Percentiles rank a stretch among this genome's conserved stretches.
Evolutionary conservation across 2,113 vertebrate genomes (phyloP).

Genomic region (Panurus biarmicus): DNA sequence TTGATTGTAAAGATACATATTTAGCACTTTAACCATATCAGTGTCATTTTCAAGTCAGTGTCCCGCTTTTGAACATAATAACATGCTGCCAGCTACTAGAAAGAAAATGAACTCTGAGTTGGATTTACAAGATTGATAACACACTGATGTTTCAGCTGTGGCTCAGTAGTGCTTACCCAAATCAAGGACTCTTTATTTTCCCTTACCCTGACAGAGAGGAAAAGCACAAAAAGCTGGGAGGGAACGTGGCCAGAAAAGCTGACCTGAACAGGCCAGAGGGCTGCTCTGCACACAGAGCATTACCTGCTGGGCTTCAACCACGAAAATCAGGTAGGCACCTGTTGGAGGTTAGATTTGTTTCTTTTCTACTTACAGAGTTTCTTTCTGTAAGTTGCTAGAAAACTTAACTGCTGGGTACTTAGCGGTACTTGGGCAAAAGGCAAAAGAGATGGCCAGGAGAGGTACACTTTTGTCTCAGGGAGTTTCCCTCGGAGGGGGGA

Average conservation of each 20-base stretch:
- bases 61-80: not conserved
- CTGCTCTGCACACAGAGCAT: rapidly evolving
- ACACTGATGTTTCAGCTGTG: not conserved
- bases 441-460: no score
- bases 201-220: not conserved
- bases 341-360: no score
- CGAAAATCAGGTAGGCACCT: not conserved
- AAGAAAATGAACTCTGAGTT: not conserved
- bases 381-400: no score
- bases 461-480: no score
- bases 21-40: not conserved
- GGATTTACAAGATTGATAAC: not conserved
- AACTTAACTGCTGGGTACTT: no score
- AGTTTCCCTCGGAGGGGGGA: no score
- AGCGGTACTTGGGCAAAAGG: no score
- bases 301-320: not conserved
- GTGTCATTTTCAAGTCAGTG: not conserved
- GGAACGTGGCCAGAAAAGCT: not conserved
- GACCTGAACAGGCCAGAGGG: not conserved
- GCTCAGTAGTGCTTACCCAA: no score
- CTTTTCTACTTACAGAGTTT: no score
- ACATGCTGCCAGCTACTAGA: not conserved
- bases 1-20: not conserved
- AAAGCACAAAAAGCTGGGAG: not conserved
- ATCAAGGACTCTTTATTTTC: not conserved